Evolutionary conservation across 2,888 invertebrate genomes (phyloP), one percentile per base, ranked within the genome.

Genomic region (Lottia scabra): DNA sequence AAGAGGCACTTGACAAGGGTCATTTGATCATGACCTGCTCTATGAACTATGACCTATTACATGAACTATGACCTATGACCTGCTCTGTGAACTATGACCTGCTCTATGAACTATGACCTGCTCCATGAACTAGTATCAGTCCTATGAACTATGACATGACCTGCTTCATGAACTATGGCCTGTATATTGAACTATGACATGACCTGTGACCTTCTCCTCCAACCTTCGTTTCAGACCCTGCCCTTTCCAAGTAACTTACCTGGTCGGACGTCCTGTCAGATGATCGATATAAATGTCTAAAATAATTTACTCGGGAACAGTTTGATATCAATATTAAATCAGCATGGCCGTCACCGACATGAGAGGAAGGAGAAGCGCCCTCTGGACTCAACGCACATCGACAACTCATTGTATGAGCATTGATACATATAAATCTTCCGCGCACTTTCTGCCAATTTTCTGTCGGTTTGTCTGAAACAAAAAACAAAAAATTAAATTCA

Each of bases 291-390:
- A 95, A 90, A 84, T 95, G 92, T 75, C 93, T 91, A 63, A 95
- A 88, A 87, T 93, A 94, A 85, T 95, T 93, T 56, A 93, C 84
- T 71, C 95, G 87, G 26, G 94, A 93, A 26, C 95, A 94, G 84
- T 94, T 93, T 64, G 92, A 92, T 48, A 95, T 93, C 62, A 95
- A 88, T 77, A 95, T 93, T 78, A 95, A 91, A 90, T 95, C 94
- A 74, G 94, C 91, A 86, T 93, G 93, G 43, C 95, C 95, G 88
- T 95, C 94, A 0, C 95, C 95, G 56, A 95, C 90, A 88, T 95
- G 95, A 87, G 93, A 93, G 82, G 92, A 93, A 0, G 94, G 94
- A 64, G 95, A 93, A 81, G 95, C 93, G 65, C 95, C 95, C 84
- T 93, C 92, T 0, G 94, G 94, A 83, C 93, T 93, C 77, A 94